A percentile compares a stretch with the other conserved stretches of the same genome.
These are phyloP conservation scores for Hormiphora californensis DNA, from an alignment of 37 sponge, comb jelly and placozoan species.

Conservation along the genomic window DNA sequence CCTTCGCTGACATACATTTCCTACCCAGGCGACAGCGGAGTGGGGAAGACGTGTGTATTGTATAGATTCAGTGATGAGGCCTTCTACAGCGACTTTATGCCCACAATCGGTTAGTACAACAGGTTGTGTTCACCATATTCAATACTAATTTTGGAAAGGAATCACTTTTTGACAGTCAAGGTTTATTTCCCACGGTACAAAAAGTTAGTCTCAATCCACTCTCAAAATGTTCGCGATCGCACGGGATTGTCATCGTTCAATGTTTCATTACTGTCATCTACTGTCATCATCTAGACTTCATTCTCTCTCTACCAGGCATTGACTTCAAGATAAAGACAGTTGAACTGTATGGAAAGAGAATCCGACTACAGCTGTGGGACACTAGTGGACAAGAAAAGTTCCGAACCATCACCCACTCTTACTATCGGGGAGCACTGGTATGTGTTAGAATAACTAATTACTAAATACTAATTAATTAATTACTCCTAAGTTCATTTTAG, in stretches of 20 bases:
- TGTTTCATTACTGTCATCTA: no score
- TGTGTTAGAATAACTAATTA: not conserved
- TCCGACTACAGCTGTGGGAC: not conserved
- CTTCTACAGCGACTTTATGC: slow-evolving; percentile 28
- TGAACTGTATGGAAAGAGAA: slow-evolving; percentile 2
- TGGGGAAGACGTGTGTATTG: not conserved
- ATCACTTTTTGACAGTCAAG: no score
- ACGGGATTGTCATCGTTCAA: no score
- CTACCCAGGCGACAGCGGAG: slow-evolving; percentile 27
- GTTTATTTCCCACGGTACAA: no score
- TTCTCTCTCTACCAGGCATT: not conserved
- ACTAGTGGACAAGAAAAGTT: slow-evolving; percentile 2
- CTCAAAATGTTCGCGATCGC: no score
- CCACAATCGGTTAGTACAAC: not conserved
- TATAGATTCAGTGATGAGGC: slow-evolving; percentile 8
- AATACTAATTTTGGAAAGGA: not conserved
- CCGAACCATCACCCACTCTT: slow-evolving; percentile 4
- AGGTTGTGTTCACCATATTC: not conserved
- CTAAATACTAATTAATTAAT: not conserved
- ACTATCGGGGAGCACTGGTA: slow-evolving; percentile 12
- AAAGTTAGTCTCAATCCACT: no score
- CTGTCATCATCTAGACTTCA: no score
- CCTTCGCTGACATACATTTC: no score
- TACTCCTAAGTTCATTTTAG: no score
- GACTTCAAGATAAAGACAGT: slow-evolving; percentile 39